Percentiles rank a stretch among this genome's conserved stretches.
Conservation (phyloP, 2,888 invertebrate genomes). For the Thera britannica region DNA sequence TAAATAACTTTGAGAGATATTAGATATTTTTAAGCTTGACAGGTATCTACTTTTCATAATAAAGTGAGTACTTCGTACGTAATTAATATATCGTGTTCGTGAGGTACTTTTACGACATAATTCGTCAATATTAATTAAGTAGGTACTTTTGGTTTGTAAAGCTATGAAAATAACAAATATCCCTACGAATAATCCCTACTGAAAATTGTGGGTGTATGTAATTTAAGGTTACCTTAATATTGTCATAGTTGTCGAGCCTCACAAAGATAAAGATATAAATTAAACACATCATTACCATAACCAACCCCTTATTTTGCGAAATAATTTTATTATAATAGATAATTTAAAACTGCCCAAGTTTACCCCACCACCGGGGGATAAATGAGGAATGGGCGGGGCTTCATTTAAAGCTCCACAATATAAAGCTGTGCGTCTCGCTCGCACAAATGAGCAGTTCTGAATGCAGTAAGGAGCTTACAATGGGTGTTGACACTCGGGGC, state of each 20-base stretch:
- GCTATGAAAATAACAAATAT: too few species aligned
- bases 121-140: too few species aligned
- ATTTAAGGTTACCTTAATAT: constrained; percentile 8
- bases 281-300: constrained; percentile 82
- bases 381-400: constrained; percentile 77
- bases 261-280: constrained; percentile 70
- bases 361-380: constrained; percentile 75
- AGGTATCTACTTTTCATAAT: background rate
- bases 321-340: constrained; percentile 85
- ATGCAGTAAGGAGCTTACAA: constrained; percentile 80
- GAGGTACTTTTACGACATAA: too few species aligned
- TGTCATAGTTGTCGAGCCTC: constrained; percentile 46
- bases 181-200: too few species aligned
- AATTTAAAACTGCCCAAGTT: constrained; percentile 83
- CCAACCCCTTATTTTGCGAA: constrained; percentile 83
- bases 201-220: background rate
- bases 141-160: too few species aligned
- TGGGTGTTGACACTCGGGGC: constrained; percentile 69
- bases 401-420: constrained; percentile 65
- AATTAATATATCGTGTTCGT: too few species aligned
- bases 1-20: background rate
- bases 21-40: background rate
- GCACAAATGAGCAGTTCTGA: constrained; percentile 80
- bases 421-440: constrained; percentile 73
- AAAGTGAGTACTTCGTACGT: too few species aligned